A percentile compares a stretch with the other conserved stretches of the same genome.
Evolutionary conservation across 2,113 vertebrate species (phyloP).

Genomic region (Python bivittatus): DNA sequence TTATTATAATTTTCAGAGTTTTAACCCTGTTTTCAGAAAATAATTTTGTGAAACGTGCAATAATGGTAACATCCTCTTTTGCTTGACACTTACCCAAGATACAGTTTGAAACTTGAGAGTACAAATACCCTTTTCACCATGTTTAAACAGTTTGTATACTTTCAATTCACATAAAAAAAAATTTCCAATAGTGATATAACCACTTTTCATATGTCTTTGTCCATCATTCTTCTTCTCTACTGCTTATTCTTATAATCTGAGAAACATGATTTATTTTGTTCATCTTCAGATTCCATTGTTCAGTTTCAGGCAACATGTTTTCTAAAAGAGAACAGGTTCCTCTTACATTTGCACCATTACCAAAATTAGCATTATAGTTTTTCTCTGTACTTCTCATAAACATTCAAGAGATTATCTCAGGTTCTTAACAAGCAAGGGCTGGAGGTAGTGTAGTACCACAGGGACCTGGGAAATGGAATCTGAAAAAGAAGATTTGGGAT

Average conservation of each 20-base stretch:
- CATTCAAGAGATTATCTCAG: conserved; percentile 74
- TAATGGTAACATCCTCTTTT: background rate
- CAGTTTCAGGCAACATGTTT: background rate
- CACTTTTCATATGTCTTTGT: background rate
- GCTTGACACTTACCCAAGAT: background rate
- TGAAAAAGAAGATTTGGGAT: conserved; percentile 60
- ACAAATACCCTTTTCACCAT: background rate
- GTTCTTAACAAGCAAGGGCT: conserved; percentile 83
- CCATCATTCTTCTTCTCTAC: background rate
- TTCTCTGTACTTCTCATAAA: background rate
- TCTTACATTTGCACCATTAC: background rate
- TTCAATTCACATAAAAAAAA: background rate
- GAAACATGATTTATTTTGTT: conserved; percentile 4
- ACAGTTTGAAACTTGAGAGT: background rate
- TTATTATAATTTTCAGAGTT: background rate
- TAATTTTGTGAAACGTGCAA: background rate
- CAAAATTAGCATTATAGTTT: background rate
- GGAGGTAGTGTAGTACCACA: conserved; percentile 87
- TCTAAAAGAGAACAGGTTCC: background rate
- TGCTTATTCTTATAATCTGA: background rate
- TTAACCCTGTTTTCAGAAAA: background rate
- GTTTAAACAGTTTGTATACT: background rate
- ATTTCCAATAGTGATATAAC: conserved; percentile 3
- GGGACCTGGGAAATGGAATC: conserved; percentile 90
- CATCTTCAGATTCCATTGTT: background rate